phyloP scores from a whole-genome alignment of 2,888 invertebrate genomes.

The Eupithecia tripunctaria region DNA sequence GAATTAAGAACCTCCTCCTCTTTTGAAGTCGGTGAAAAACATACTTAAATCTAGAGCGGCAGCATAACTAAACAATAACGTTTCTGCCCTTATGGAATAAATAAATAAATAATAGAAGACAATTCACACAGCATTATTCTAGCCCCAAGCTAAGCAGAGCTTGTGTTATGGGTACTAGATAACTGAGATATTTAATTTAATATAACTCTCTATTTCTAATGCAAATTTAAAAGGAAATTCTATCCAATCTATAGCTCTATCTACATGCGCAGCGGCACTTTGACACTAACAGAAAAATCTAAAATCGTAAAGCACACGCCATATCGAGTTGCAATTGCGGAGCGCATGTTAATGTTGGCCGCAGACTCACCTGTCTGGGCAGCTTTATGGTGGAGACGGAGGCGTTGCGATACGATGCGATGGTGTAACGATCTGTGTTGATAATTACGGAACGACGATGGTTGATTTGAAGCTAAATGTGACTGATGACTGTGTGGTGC shows the following conservation, averaged over 20 bases:
- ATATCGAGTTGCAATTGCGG: conserved; percentile 79
- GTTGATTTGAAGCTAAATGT: too few species aligned
- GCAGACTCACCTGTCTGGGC: neutral
- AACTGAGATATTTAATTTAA: too few species aligned
- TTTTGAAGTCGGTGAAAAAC: too few species aligned
- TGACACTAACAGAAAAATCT: conserved; percentile 82
- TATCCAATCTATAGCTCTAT: conserved; percentile 32
- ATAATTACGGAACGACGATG: neutral
- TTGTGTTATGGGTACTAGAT: too few species aligned
- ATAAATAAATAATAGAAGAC: too few species aligned
- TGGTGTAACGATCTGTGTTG: neutral
- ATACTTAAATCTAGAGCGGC: neutral
- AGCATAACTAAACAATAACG: too few species aligned
- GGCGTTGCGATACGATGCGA: neutral
- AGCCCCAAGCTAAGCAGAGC: too few species aligned
- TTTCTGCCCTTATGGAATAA: too few species aligned
- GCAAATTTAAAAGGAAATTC: conserved; percentile 3
- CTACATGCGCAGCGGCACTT: conserved; percentile 71
- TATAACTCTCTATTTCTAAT: neutral
- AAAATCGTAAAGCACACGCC: conserved; percentile 79
- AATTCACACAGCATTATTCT: too few species aligned
- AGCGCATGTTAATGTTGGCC: conserved; percentile 74
- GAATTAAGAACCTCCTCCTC: too few species aligned
- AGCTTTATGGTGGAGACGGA: conserved; percentile 8
- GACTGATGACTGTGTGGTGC: too few species aligned